Evolutionary conservation across 2,888 invertebrate genomes (phyloP).

Genomic region (Drosophila percnosoma): DNA sequence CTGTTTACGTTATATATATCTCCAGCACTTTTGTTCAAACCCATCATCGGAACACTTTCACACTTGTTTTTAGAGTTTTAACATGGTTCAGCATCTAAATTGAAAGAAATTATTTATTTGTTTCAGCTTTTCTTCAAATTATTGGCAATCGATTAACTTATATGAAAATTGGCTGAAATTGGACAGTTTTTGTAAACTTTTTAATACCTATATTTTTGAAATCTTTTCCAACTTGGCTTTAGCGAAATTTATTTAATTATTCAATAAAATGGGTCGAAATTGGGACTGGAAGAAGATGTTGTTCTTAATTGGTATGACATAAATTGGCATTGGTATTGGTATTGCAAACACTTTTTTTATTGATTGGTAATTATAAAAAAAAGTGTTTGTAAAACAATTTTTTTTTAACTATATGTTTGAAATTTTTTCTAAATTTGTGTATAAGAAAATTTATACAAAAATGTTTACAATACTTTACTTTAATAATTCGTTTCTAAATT

Average conservation of each 20-base stretch:
- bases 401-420: not conserved
- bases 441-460: not conserved
- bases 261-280: not conserved
- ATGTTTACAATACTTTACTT: not conserved
- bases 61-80: not conserved
- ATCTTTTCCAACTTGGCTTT: constrained; percentile 11
- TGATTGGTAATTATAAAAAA: not conserved
- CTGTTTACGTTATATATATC: constrained; percentile 7
- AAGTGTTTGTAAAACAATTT: not conserved
- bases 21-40: constrained; percentile 8
- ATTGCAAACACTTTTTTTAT: not conserved
- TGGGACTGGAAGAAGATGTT: not conserved
- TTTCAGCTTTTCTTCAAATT: constrained; percentile 23
- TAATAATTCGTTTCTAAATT: not conserved
- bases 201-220: not conserved
- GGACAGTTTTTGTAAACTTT: not conserved
- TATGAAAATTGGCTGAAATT: constrained; percentile 11
- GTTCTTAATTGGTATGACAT: not conserved
- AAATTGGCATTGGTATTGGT: constrained; percentile 5
- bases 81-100: constrained; percentile 7
- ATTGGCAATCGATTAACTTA: constrained; percentile 17
- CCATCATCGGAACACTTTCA: not conserved
- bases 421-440: not conserved
- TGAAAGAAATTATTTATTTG: not conserved
- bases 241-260: not conserved